Base-by-base conservation (phyloP, 1,140 invertebrate species). In the Palaemon carinicauda region DNA sequence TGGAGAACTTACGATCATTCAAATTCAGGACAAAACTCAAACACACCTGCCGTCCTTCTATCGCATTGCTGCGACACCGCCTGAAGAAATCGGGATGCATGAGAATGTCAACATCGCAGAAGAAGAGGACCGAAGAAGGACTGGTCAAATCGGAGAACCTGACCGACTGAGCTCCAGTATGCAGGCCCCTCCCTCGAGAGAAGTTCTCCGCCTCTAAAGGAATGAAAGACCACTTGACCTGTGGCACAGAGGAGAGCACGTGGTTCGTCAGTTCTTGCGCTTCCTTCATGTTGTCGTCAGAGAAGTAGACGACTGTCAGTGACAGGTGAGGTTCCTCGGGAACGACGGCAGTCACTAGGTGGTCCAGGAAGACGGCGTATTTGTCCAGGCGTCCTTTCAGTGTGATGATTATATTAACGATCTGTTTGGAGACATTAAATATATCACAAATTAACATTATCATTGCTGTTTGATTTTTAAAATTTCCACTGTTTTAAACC, bases 101-200 rank as follows among this genome's bases (percentile, higher is more conserved):
- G 0, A 86, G 60, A 1, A 86, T 60, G 80, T 86, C 83, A 2
- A 86, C 83, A 60, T 86, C 83, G 29, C 83, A 86, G 75, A 86
- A 86, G 50, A 86, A 86, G 0, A 86, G 54, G 4, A 86, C n/a
- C n/a, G n/a, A n/a, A n/a, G n/a, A n/a, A n/a, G n/a, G n/a, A n/a
- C n/a, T n/a, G n/a, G n/a, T n/a, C n/a, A 50, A 19, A 15, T n/a
- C 60, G 9, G 60, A n/a, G 29, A 9, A 21, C n/a, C 60, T 21
- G 29, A 69, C 69, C 1, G 74, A 27, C n/a, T 79, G 54, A 7
- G 83, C 83, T 21, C 75, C 83, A 5, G 80, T 12, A n/a, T 86
- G 75, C 17, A 86, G 51, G 1, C 83, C 83, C n/a, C 52, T 54
- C 14, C 83, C 83, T 33, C 83, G 75, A 17, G 83, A 86, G 54